Conservation (phyloP, 2,797 vertebrate genomes). For the Gallinago stenura region DNA sequence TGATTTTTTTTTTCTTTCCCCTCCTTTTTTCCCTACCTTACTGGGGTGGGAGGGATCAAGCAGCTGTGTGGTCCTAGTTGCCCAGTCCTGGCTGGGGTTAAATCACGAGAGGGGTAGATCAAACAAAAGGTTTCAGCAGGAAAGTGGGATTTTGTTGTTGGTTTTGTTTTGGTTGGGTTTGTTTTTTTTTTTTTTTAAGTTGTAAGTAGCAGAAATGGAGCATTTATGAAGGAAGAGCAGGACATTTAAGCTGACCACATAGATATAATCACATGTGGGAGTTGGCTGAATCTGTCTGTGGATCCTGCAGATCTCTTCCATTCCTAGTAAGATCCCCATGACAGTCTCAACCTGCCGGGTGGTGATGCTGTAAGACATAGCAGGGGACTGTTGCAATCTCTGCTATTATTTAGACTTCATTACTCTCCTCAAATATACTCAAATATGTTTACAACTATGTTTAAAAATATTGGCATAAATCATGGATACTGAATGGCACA, state of each 20-base stretch:
- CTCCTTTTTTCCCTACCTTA: background rate
- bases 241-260: background rate
- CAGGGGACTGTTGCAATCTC: background rate
- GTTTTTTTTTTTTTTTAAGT: background rate
- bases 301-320: background rate
- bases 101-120: background rate
- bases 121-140: background rate
- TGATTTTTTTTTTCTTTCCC: background rate
- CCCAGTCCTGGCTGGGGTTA: background rate
- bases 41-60: background rate
- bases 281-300: background rate
- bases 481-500: background rate
- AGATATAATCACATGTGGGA: background rate
- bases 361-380: background rate
- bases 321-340: background rate
- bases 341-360: background rate
- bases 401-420: background rate
- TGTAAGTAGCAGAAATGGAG: background rate
- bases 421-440: background rate
- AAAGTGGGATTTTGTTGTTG: background rate
- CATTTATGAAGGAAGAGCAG: background rate
- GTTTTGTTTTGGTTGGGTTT: no score
- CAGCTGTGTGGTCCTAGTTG: background rate
- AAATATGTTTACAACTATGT: background rate
- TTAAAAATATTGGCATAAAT: slow-evolving; percentile 38